Conservation (phyloP, 2,113 vertebrate species). For the Leptobrachium leishanense region DNA sequence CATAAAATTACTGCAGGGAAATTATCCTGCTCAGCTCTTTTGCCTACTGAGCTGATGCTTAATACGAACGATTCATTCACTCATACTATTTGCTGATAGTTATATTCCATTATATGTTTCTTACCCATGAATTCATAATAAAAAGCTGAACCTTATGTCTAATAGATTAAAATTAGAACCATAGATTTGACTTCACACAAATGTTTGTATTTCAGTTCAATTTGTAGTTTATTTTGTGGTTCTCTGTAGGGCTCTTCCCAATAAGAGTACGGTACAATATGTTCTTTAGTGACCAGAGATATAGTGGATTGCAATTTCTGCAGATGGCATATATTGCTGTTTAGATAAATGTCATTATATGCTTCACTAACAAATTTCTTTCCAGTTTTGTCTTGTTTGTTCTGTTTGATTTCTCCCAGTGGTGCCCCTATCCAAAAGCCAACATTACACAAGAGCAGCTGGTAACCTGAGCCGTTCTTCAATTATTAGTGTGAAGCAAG, state of each 20-base stretch:
- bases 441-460: slow-evolving; percentile 36
- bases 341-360: slow-evolving; percentile 40
- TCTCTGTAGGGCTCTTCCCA: neutral
- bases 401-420: slow-evolving; percentile 37
- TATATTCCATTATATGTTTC: slow-evolving; percentile 27
- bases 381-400: slow-evolving; percentile 37
- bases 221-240: neutral
- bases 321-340: slow-evolving; percentile 33
- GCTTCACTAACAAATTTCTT: slow-evolving; percentile 34
- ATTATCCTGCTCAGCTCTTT: slow-evolving; percentile 36
- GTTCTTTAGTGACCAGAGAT: slow-evolving; percentile 23
- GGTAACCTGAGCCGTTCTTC: slow-evolving; percentile 37
- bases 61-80: slow-evolving; percentile 23
- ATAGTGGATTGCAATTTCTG: slow-evolving; percentile 20
- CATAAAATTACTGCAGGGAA: slow-evolving; percentile 36
- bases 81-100: slow-evolving; percentile 26
- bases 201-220: no score
- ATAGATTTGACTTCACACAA: no score
- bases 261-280: neutral
- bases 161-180: no score
- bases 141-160: slow-evolving; percentile 7
- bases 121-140: slow-evolving; percentile 22
- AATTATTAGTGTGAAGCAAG: slow-evolving; percentile 22
- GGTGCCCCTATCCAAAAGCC: slow-evolving; percentile 35
- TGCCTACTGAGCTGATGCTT: slow-evolving; percentile 32